Conservation (phyloP, 2,797 vertebrate genomes). For the Amblyopsis hoosieri region DNA sequence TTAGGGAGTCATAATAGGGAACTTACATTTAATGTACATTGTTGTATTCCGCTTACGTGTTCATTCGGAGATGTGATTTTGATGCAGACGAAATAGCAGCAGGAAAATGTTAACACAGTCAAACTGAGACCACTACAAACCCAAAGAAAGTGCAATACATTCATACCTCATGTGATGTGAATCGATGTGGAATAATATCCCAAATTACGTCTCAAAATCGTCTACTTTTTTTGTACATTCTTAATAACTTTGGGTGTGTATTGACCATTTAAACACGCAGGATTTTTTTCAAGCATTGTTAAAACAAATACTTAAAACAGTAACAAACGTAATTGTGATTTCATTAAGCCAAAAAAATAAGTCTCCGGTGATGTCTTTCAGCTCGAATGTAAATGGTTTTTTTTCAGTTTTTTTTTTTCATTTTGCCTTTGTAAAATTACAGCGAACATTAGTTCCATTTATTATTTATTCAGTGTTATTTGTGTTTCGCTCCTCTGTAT, state of each 20-base stretch:
- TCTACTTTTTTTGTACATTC: slow-evolving; percentile 32
- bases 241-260: slow-evolving; percentile 51
- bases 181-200: slow-evolving; percentile 49
- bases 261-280: slow-evolving; percentile 57
- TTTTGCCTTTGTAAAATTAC: slow-evolving; percentile 59
- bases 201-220: slow-evolving; percentile 30
- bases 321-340: slow-evolving; percentile 38
- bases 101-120: slow-evolving; percentile 37
- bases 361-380: slow-evolving; percentile 57
- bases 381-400: slow-evolving; percentile 49
- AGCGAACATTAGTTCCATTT: slow-evolving; percentile 48
- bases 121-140: slow-evolving; percentile 66
- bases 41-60: slow-evolving; percentile 18
- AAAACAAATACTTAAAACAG: slow-evolving; percentile 13
- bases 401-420: neutral
- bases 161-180: slow-evolving; percentile 80
- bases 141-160: slow-evolving; percentile 85
- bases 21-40: neutral
- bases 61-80: slow-evolving; percentile 27
- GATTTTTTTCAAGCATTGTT: slow-evolving; percentile 45
- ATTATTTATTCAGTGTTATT: slow-evolving; percentile 74
- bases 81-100: slow-evolving; percentile 24
- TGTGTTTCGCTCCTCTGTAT: slow-evolving; percentile 35
- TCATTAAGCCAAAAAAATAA: slow-evolving; percentile 62
- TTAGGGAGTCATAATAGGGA: too few species aligned